Conservation (phyloP, 2,888 invertebrate genomes). For the Leucoma salicis region DNA sequence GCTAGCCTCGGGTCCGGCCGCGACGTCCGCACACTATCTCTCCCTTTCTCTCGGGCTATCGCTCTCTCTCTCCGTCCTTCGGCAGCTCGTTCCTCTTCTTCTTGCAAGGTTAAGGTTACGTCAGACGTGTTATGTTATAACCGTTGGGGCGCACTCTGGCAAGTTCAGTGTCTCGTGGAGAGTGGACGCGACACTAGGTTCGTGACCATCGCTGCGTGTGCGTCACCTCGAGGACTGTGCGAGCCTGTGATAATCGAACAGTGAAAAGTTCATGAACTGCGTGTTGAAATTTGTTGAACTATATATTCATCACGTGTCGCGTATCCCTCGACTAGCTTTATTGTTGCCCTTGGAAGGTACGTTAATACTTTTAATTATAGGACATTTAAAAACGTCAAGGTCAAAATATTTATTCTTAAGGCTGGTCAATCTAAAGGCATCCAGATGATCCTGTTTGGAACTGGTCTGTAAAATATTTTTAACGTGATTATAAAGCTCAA, state of each 20-base stretch:
- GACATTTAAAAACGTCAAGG: background rate
- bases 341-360: slow-evolving; percentile 54
- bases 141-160: slow-evolving; percentile 79
- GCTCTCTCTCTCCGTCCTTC: slow-evolving; percentile 81
- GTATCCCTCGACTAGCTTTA: slow-evolving; percentile 40
- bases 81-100: slow-evolving; percentile 79
- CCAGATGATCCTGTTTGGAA: slow-evolving; percentile 61
- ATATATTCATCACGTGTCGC: slow-evolving; percentile 57
- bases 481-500: slow-evolving; percentile 37
- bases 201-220: slow-evolving; percentile 65
- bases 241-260: slow-evolving; percentile 76
- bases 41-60: slow-evolving; percentile 77
- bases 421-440: slow-evolving; percentile 41
- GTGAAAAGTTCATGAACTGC: slow-evolving; percentile 80
- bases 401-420: slow-evolving; percentile 35
- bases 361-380: slow-evolving; percentile 32
- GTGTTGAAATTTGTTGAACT: slow-evolving; percentile 77
- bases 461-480: slow-evolving; percentile 71
- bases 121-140: slow-evolving; percentile 83
- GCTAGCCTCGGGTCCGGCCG: slow-evolving; percentile 30
- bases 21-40: slow-evolving; percentile 56
- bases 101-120: slow-evolving; percentile 83
- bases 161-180: slow-evolving; percentile 82
- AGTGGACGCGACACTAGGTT: slow-evolving; percentile 78
- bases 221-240: slow-evolving; percentile 69